phyloP scores from a whole-genome alignment of 2,797 vertebrate species.

The Mycteria americana region DNA sequence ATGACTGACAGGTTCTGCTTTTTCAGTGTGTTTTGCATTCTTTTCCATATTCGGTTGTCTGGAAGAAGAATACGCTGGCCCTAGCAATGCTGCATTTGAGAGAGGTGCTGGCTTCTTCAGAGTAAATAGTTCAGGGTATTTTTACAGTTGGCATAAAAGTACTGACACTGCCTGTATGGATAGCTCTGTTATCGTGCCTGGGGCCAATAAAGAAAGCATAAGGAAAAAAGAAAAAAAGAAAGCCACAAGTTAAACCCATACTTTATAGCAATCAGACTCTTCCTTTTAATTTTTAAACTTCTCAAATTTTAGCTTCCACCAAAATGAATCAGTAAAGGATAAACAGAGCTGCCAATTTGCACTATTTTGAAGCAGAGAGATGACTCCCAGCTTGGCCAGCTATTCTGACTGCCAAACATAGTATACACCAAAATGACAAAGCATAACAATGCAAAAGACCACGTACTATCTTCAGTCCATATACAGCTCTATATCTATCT shows the following conservation, averaged over 20 bases:
- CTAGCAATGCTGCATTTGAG: neutral
- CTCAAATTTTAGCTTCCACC: neutral
- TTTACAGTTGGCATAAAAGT: neutral
- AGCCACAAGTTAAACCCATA: neutral
- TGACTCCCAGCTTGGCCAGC: neutral
- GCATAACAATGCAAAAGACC: neutral
- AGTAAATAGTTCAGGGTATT: conserved; percentile 1
- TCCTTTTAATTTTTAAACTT: conserved; percentile 20
- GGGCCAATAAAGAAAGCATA: neutral
- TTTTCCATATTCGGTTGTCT: conserved; percentile 44
- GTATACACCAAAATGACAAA: neutral
- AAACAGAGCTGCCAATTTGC: neutral
- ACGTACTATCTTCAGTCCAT: neutral
- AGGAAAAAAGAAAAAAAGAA: neutral
- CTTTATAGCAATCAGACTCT: neutral
- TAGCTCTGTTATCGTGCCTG: neutral
- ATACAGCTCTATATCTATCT: neutral
- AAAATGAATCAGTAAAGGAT: neutral
- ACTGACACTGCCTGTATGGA: neutral
- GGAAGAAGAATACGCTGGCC: neutral
- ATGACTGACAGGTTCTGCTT: conserved; percentile 4
- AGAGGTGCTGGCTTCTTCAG: neutral
- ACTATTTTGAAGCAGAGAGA: neutral
- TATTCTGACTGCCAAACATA: neutral
- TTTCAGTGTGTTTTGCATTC: neutral